phyloP scores from a whole-genome alignment of 2,797 vertebrate species.

The Chelidonichthys spinosus region DNA sequence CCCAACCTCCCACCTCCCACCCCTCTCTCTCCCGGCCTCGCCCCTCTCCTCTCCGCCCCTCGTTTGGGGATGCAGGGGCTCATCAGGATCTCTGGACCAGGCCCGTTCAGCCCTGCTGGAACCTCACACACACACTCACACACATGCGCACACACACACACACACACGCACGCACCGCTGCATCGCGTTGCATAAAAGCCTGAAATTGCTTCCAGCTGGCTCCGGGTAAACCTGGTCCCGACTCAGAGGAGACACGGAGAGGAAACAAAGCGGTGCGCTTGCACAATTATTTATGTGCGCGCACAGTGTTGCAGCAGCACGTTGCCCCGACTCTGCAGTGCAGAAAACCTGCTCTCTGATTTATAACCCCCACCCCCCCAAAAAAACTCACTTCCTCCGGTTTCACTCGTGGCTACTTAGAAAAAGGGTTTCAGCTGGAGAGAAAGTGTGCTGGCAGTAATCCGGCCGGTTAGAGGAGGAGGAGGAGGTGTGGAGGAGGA shows the following conservation, averaged over 20 bases:
- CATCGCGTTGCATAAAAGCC: slow-evolving; percentile 40
- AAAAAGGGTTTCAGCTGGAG: neutral
- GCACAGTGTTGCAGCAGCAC: slow-evolving; percentile 8
- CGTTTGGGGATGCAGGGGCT: slow-evolving; percentile 64
- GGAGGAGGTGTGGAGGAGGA: neutral
- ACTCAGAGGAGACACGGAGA: slow-evolving; percentile 16
- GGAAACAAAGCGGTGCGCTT: slow-evolving; percentile 48
- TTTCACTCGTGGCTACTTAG: neutral
- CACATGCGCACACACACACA: neutral
- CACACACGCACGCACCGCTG: slow-evolving; percentile 15
- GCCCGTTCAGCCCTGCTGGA: slow-evolving; percentile 15
- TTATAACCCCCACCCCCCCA: neutral
- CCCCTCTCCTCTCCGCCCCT: slow-evolving; percentile 61
- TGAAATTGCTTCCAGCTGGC: slow-evolving; percentile 63
- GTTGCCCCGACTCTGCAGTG: slow-evolving; percentile 37
- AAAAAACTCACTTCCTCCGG: slow-evolving; percentile 20
- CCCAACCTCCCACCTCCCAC: neutral
- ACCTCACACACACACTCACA: neutral
- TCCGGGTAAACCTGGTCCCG: slow-evolving; percentile 18
- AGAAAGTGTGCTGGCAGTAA: no score
- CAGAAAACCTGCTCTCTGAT: slow-evolving; percentile 6
- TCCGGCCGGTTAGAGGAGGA: neutral
- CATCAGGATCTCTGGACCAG: slow-evolving; percentile 54
- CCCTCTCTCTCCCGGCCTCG: neutral
- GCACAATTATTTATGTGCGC: slow-evolving; percentile 21